Evolutionary conservation across 1,140 invertebrate species (phyloP), one percentile per base, ranked within the genome.

Genomic region (Apis florea): DNA sequence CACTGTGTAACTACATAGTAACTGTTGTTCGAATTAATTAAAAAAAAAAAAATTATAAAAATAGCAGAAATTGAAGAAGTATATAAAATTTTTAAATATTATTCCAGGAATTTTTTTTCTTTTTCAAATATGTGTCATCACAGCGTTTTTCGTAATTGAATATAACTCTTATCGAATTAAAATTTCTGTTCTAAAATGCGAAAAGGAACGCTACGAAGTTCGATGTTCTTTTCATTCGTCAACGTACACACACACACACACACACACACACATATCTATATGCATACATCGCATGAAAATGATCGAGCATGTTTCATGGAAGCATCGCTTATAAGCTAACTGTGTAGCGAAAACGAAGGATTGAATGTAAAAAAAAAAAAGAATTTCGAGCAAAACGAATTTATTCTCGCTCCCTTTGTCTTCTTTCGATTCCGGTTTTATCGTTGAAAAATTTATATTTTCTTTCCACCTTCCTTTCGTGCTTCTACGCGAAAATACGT

Each of bases 241-340:
- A 19, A 49, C 31, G 51, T 4, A 63, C 13, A 51, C 10, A 47
- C 12, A 12, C 1, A 73, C 56, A 26, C 24, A 59, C 19, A 47
- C 19, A 12, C 2, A 59, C 4, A 59, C 17, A 19, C 10, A 59
- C 19, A 61, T 13, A 58, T n/a, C 59, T 24, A 49, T 71, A 13
- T 72, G 77, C 77, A 79, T 79, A 79, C 77, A 64, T 76, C 69
- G 77, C 77, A 79, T 79, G 77, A 72, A 72, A 79, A 47, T 79
- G 69, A 72, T 40, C 77, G 68, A 79, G 77, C 77, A 79, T 79
- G 77, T 79, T 79, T 79, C 77, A 79, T 79, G 77, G 77, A 79
- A 54, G 77, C 77, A 79, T 79, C 77, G 77, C 77, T 79, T 79
- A 79, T 79, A 72, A 79, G 77, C 77, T 79, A 24, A 79, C 68